Conservation (phyloP, 2,888 invertebrate genomes). For the Bellardia pandia region DNA sequence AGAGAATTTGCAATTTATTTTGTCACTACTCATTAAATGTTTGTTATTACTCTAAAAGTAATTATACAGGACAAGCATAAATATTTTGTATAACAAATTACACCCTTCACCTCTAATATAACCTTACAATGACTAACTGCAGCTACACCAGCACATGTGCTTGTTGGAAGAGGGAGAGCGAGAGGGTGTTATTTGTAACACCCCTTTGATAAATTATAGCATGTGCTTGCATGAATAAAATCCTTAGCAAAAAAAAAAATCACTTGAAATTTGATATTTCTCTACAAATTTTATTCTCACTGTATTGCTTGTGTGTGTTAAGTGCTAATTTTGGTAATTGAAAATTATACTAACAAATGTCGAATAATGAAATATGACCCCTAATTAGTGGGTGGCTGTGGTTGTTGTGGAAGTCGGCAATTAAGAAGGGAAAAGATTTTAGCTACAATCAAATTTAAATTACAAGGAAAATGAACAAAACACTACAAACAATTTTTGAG, state of each 20-base stretch:
- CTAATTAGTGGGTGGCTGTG: constrained; percentile 64
- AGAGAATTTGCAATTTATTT: constrained; percentile 54
- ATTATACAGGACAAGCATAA: constrained; percentile 49
- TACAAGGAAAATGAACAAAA: no score
- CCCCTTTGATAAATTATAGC: constrained; percentile 62
- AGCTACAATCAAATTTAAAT: not conserved
- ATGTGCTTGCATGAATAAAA: constrained; percentile 39
- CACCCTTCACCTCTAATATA: constrained; percentile 26
- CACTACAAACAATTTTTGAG: no score
- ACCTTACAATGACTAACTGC: not conserved
- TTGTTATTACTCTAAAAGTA: constrained; percentile 36
- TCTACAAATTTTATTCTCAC: constrained; percentile 15
- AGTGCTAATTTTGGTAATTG: constrained; percentile 70
- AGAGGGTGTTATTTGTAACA: constrained; percentile 59
- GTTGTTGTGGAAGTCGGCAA: not conserved
- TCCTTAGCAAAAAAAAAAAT: constrained; percentile 24
- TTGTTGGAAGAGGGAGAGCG: not conserved
- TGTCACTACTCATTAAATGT: constrained; percentile 58
- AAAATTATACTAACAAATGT: constrained; percentile 48
- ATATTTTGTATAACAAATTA: constrained; percentile 52
- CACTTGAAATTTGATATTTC: constrained; percentile 61
- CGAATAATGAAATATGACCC: constrained; percentile 40
- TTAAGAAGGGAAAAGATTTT: not conserved
- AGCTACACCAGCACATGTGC: constrained; percentile 32
- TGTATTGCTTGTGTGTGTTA: constrained; percentile 48